phyloP scores from a whole-genome alignment of 2,888 invertebrate species.

The Dromius quadrimaculatus region DNA sequence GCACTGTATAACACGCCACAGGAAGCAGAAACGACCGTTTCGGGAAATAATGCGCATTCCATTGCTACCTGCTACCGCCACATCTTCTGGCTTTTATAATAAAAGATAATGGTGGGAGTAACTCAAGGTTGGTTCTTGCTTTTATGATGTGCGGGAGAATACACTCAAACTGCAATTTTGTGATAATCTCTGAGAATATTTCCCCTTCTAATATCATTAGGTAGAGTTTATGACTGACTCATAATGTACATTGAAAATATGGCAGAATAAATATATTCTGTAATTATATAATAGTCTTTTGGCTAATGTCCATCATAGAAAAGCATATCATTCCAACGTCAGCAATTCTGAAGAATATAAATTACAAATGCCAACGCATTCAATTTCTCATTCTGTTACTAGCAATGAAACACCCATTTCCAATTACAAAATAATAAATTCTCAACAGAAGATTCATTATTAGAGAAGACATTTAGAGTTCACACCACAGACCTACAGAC shows the following conservation, averaged over 20 bases:
- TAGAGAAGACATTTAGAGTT: conserved; percentile 7
- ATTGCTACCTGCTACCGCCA: conserved; percentile 24
- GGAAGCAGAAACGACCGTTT: conserved; percentile 27
- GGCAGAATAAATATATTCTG: no score
- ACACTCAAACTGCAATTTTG: neutral
- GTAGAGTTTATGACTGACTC: no score
- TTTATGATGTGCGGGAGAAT: conserved; percentile 24
- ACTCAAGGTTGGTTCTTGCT: conserved; percentile 6
- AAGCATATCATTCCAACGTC: neutral
- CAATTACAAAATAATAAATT: conserved; percentile 37
- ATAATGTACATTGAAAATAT: no score
- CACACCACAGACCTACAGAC: conserved; percentile 4
- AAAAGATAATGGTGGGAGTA: conserved; percentile 32
- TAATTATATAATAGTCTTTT: no score
- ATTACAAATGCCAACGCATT: conserved; percentile 9
- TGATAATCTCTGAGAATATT: neutral
- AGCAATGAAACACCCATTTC: conserved; percentile 33
- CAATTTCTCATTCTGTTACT: conserved; percentile 14
- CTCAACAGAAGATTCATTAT: conserved; percentile 18
- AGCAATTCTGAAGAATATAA: conserved; percentile 12
- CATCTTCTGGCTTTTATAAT: conserved; percentile 32
- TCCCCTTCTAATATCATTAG: no score
- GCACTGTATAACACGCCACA: conserved; percentile 27
- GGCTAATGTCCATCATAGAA: neutral
- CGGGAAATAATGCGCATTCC: conserved; percentile 40